Conservation (phyloP, 2,888 invertebrate genomes). For the Spialia ferax region DNA sequence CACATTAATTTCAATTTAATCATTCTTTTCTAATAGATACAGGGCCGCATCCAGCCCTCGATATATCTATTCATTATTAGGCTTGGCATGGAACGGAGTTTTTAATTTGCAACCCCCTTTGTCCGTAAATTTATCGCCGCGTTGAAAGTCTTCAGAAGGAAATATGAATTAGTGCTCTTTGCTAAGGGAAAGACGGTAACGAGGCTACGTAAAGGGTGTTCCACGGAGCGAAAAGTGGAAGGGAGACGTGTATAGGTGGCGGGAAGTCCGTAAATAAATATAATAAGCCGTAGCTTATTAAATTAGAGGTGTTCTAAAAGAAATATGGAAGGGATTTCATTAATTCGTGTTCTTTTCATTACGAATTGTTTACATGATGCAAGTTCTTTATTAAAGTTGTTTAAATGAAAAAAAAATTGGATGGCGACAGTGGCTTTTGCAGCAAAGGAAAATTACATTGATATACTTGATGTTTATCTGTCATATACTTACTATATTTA, state of each 20-base stretch:
- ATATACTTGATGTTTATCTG: no score
- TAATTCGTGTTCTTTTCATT: slow-evolving; percentile 18
- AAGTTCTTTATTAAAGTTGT: neutral
- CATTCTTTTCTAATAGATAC: neutral
- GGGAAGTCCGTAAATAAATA: slow-evolving; percentile 36
- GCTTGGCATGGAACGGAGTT: slow-evolving; percentile 69
- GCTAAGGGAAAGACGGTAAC: slow-evolving; percentile 65
- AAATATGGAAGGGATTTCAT: slow-evolving; percentile 20
- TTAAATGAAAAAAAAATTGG: neutral
- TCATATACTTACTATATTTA: no score
- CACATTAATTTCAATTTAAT: no score
- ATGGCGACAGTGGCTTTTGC: neutral
- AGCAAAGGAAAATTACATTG: neutral
- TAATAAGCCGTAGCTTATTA: slow-evolving; percentile 39
- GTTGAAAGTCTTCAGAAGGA: slow-evolving; percentile 70
- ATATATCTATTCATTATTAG: slow-evolving; percentile 61
- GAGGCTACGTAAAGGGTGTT: slow-evolving; percentile 42
- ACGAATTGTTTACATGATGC: neutral
- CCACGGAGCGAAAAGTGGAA: slow-evolving; percentile 25
- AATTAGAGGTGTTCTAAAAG: slow-evolving; percentile 34
- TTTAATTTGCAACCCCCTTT: slow-evolving; percentile 80
- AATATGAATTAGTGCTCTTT: slow-evolving; percentile 79
- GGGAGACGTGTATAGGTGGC: slow-evolving; percentile 34
- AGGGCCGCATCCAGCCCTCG: slow-evolving; percentile 17
- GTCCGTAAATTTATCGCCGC: slow-evolving; percentile 75